Conservation (phyloP, 1,140 invertebrate species). For the Drosophila serrata region DNA sequence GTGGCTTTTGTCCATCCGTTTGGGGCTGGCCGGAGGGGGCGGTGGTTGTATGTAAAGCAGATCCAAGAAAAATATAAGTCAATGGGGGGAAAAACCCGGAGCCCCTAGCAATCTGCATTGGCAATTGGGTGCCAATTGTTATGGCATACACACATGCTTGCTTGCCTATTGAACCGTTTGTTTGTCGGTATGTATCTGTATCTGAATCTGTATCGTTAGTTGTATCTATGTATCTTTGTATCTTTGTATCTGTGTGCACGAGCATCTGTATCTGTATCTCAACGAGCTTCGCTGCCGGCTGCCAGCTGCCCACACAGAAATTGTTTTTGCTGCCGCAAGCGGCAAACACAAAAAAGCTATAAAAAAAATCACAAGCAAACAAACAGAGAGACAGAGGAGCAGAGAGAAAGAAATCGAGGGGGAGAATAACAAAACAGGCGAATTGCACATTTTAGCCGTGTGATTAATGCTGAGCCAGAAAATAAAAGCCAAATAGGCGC, state of each 20-base stretch:
- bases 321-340: constrained; percentile 17
- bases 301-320: constrained; percentile 46
- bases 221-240: constrained; percentile 3
- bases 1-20: constrained; percentile 28
- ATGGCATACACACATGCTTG: constrained; percentile 24
- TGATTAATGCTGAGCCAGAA: constrained; percentile 44
- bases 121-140: constrained; percentile 34
- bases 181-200: constrained; percentile 18
- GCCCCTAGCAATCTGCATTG: constrained; percentile 9
- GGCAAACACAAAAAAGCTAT: constrained; percentile 40
- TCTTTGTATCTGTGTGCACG: not conserved
- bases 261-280: constrained; percentile 18
- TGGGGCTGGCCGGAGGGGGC: not conserved
- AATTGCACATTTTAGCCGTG: constrained; percentile 45
- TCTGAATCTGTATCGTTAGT: not conserved
- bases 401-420: not conserved
- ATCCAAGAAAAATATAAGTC: constrained; percentile 37
- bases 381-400: constrained; percentile 18
- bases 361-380: constrained; percentile 40
- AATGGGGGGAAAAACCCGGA: constrained; percentile 37
- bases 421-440: constrained; percentile 20
- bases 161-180: constrained; percentile 18
- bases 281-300: constrained; percentile 15
- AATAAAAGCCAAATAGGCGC: constrained; percentile 23
- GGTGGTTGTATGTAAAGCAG: constrained; percentile 20